Evolutionary conservation across 2,888 invertebrate genomes (phyloP).

Genomic region (Drosophila pseudotakahashii): DNA sequence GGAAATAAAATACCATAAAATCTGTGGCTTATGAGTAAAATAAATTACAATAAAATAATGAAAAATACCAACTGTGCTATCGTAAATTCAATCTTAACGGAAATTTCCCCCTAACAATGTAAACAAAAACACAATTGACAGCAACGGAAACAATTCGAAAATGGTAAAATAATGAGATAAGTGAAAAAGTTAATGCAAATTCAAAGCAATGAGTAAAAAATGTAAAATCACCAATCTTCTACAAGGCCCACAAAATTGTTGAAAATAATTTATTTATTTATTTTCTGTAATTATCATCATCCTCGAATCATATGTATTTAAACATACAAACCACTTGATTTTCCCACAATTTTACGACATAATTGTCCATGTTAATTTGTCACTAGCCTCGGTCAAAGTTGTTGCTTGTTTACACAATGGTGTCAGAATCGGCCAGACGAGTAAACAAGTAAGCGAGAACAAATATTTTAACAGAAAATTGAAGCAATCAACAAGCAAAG

Average conservation of each 20-base stretch:
- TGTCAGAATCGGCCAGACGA: conserved; percentile 12
- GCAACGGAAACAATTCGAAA: conserved; percentile 5
- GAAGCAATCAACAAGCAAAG: conserved; percentile 20
- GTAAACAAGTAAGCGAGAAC: conserved; percentile 14
- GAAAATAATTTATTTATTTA: neutral
- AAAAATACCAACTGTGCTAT: neutral
- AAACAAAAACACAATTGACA: conserved; percentile 2
- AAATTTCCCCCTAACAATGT: neutral
- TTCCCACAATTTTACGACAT: conserved; percentile 3
- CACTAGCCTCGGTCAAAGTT: conserved; percentile 14
- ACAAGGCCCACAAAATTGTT: neutral
- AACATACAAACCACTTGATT: conserved; percentile 4
- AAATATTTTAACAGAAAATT: conserved; percentile 25
- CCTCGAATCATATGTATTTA: neutral
- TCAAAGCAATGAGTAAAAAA: neutral
- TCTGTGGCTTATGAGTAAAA: neutral
- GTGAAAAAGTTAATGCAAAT: neutral
- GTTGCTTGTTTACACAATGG: conserved; percentile 21
- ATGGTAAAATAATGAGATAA: neutral
- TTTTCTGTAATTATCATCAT: conserved; percentile 8
- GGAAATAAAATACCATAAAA: neutral
- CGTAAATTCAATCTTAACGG: conserved; percentile 1
- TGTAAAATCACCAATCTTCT: neutral
- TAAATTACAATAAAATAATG: neutral
- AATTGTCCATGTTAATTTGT: conserved; percentile 27